Evolutionary conservation across 2,797 vertebrate species (phyloP).

Genomic region (Sebastes baramenuke): DNA sequence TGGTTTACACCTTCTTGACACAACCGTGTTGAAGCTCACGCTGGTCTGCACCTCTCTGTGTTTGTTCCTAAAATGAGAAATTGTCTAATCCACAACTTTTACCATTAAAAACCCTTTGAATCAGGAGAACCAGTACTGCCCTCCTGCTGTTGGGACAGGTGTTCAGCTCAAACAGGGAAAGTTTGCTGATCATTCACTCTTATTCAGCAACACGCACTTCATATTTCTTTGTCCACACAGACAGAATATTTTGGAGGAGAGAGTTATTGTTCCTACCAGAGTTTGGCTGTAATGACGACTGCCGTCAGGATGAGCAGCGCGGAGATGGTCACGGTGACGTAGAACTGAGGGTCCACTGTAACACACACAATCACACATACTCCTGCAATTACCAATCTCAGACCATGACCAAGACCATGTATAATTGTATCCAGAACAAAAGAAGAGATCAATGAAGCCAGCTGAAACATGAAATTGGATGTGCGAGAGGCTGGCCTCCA

Average conservation of each 20-base stretch:
- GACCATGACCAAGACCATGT: constrained; percentile 26
- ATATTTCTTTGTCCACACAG: constrained; percentile 1
- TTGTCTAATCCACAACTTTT: not conserved
- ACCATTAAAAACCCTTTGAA: not conserved
- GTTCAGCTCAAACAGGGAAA: constrained; percentile 10
- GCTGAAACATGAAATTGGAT: constrained; percentile 60
- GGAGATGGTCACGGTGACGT: constrained; percentile 88
- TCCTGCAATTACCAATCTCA: constrained; percentile 42
- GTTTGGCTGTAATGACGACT: constrained; percentile 85
- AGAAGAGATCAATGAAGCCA: constrained; percentile 42
- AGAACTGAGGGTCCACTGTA: constrained; percentile 89
- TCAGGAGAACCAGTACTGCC: not conserved
- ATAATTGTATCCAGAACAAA: constrained; percentile 52
- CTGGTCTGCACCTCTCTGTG: not conserved
- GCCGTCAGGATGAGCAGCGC: constrained; percentile 86
- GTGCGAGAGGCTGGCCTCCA: constrained; percentile 44
- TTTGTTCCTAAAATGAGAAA: not conserved
- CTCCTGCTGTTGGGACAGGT: constrained; percentile 3
- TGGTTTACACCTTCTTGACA: too few species aligned
- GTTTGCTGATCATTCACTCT: not conserved
- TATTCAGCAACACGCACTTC: not conserved
- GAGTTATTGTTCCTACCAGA: constrained; percentile 83
- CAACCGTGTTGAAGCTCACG: not conserved
- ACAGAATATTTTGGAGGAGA: constrained; percentile 9
- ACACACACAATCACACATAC: constrained; percentile 68